phyloP scores from a whole-genome alignment of 2,113 vertebrate genomes.

The Psilopsiagon aymara region DNA sequence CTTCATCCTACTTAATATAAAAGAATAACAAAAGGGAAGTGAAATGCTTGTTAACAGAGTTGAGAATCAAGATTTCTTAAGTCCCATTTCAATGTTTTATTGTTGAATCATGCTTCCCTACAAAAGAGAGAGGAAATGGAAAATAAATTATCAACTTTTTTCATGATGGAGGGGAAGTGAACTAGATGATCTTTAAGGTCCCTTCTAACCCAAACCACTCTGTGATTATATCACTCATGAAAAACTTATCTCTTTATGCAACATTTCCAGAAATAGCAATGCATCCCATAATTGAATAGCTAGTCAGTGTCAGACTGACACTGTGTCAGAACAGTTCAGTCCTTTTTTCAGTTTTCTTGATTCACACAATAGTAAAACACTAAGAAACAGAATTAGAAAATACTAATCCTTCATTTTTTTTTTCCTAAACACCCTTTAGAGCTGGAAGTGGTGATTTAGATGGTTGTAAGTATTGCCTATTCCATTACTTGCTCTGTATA shows the following conservation, averaged over 20 bases:
- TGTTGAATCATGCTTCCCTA: not conserved
- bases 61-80: not conserved
- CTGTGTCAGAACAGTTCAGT: not conserved
- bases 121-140: not conserved
- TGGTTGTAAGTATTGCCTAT: not conserved
- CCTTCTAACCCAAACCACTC: not conserved
- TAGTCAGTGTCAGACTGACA: not conserved
- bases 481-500: not conserved
- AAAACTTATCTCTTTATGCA: not conserved
- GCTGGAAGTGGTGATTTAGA: not conserved
- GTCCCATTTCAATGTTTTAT: not conserved
- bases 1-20: not conserved
- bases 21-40: not conserved
- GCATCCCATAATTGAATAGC: not conserved
- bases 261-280: not conserved
- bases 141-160: not conserved
- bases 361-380: not conserved
- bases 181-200: not conserved
- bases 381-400: not conserved
- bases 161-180: rapidly evolving
- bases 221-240: not conserved
- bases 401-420: not conserved
- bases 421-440: not conserved
- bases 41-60: not conserved
- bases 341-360: not conserved